Evolutionary conservation across 2,113 vertebrate species (phyloP).

Genomic region (Paradisaea rubra): DNA sequence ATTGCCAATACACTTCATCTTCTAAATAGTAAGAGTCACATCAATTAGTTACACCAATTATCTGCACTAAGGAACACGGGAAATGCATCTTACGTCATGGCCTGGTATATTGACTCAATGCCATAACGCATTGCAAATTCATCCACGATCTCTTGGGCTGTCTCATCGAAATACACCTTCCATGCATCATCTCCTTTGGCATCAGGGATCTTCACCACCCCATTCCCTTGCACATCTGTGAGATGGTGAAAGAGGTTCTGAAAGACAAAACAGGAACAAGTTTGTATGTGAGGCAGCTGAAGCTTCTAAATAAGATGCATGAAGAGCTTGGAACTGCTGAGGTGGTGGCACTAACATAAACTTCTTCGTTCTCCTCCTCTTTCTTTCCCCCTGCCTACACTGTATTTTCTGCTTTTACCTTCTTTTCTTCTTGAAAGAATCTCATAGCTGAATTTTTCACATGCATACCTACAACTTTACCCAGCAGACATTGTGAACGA

Average conservation of each 20-base stretch:
- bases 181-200: constrained; percentile 92
- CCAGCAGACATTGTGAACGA: not conserved
- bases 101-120: constrained; percentile 97
- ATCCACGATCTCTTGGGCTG: constrained; percentile 93
- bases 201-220: constrained; percentile 90
- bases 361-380: not conserved
- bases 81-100: constrained; percentile 91
- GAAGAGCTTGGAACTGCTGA: not conserved
- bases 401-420: not conserved
- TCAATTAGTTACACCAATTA: not conserved
- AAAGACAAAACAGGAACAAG: not conserved
- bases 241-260: constrained; percentile 96
- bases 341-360: not conserved
- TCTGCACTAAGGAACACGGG: not conserved
- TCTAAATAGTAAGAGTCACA: not conserved
- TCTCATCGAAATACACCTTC: constrained; percentile 98
- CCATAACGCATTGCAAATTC: constrained; percentile 99
- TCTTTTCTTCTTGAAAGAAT: not conserved
- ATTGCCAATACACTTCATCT: not conserved
- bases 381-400: not conserved
- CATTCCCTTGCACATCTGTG: constrained; percentile 87
- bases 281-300: not conserved
- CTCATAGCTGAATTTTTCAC: not conserved
- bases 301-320: not conserved
- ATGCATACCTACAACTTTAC: not conserved